phyloP scores from a whole-genome alignment of 2,113 vertebrate species.

The Propithecus coquereli region DNA sequence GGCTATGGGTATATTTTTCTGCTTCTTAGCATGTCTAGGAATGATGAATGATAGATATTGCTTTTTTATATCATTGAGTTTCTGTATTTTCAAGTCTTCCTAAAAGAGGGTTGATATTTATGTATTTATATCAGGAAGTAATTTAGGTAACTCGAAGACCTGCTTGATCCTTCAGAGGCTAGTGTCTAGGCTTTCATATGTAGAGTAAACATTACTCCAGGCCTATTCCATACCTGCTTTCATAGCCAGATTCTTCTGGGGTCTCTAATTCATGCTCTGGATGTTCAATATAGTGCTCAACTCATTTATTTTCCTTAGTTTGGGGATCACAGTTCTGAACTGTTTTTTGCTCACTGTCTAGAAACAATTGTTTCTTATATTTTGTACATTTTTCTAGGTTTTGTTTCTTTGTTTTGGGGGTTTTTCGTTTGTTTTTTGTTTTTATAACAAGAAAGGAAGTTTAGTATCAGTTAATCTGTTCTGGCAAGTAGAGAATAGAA shows the following conservation, averaged over 20 bases:
- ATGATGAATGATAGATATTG: background rate
- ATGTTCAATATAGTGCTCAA: background rate
- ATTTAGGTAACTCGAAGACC: background rate
- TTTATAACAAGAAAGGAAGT: background rate
- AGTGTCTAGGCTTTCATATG: background rate
- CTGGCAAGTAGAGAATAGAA: slow-evolving; percentile 41
- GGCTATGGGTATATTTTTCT: background rate
- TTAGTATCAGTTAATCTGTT: background rate
- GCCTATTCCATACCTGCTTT: background rate
- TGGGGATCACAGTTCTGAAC: background rate
- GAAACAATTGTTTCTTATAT: slow-evolving; percentile 15
- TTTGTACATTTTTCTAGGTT: background rate
- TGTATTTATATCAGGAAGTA: background rate
- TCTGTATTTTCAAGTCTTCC: background rate
- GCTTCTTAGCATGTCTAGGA: background rate
- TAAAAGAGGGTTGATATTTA: background rate
- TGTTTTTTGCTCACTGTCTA: background rate
- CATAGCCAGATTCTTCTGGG: background rate
- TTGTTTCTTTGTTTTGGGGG: too few relatives aligned
- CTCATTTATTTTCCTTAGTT: background rate
- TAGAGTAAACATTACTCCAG: background rate
- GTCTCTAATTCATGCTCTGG: background rate
- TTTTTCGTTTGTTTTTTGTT: background rate
- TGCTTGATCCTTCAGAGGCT: background rate
- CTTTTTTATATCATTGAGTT: background rate